Conservation (phyloP, 2,113 vertebrate species). For the Scytalopus superciliaris region DNA sequence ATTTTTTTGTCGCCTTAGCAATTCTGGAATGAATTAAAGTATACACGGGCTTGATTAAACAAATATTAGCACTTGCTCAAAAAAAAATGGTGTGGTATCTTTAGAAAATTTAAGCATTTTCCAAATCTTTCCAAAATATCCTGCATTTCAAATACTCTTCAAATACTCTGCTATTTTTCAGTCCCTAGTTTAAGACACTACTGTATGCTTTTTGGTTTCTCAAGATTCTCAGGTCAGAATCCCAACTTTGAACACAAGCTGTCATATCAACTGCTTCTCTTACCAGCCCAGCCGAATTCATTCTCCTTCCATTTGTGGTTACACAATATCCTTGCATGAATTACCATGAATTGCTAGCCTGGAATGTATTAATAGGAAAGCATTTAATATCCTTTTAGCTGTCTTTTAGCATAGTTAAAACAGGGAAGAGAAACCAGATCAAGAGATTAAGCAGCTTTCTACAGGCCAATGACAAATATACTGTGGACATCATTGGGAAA, state of each 20-base stretch:
- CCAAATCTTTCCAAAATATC: constrained; percentile 24
- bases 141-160: constrained; percentile 4
- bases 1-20: neutral
- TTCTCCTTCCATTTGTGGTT: neutral
- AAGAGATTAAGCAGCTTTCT: neutral
- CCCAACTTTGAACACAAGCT: neutral
- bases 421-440: neutral
- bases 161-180: neutral
- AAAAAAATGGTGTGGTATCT: neutral
- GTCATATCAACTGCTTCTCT: neutral
- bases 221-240: neutral
- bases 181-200: neutral
- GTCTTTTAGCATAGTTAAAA: neutral
- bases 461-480: neutral
- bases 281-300: neutral
- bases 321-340: neutral
- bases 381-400: neutral
- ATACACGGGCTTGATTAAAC: neutral
- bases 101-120: constrained; percentile 25
- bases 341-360: neutral
- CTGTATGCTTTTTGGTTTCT: neutral
- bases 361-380: neutral
- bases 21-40: neutral
- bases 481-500: neutral
- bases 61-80: neutral